phyloP scores from a whole-genome alignment of 2,113 vertebrate species.

The Amphilophus citrinellus region DNA sequence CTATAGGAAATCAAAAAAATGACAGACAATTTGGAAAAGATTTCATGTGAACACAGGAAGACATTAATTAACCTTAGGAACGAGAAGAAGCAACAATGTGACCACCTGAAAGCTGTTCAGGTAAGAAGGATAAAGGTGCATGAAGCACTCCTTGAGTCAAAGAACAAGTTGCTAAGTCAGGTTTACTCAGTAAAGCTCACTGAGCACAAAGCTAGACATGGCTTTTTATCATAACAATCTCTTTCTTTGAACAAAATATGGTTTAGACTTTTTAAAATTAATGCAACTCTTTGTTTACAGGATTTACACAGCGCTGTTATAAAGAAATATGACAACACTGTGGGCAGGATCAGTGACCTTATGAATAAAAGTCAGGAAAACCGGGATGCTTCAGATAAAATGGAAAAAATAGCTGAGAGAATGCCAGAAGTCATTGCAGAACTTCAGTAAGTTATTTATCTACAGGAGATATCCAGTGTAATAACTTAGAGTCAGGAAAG shows the following conservation, averaged over 20 bases:
- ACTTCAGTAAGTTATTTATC: slow-evolving; percentile 72
- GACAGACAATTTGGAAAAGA: slow-evolving; percentile 34
- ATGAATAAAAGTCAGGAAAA: slow-evolving; percentile 48
- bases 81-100: slow-evolving; percentile 49
- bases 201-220: slow-evolving; percentile 19
- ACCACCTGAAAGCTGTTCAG: slow-evolving; percentile 62
- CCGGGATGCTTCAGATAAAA: slow-evolving; percentile 51
- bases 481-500: background rate
- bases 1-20: slow-evolving; percentile 71
- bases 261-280: background rate
- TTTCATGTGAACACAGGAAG: slow-evolving; percentile 61
- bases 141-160: background rate
- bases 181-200: slow-evolving; percentile 30
- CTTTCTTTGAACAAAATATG: slow-evolving; percentile 1
- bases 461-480: background rate
- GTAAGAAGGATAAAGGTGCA: slow-evolving; percentile 47
- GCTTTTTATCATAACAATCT: slow-evolving; percentile 31
- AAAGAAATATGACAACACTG: slow-evolving; percentile 54
- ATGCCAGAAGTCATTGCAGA: slow-evolving; percentile 60
- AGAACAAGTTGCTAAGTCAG: slow-evolving; percentile 24
- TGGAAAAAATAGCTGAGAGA: slow-evolving; percentile 49
- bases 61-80: slow-evolving; percentile 62
- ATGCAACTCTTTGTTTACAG: slow-evolving; percentile 60
- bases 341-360: slow-evolving; percentile 60
- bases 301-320: slow-evolving; percentile 50